Evolutionary conservation across 2,888 invertebrate genomes (phyloP).

Genomic region (Aporophyla nigra): DNA sequence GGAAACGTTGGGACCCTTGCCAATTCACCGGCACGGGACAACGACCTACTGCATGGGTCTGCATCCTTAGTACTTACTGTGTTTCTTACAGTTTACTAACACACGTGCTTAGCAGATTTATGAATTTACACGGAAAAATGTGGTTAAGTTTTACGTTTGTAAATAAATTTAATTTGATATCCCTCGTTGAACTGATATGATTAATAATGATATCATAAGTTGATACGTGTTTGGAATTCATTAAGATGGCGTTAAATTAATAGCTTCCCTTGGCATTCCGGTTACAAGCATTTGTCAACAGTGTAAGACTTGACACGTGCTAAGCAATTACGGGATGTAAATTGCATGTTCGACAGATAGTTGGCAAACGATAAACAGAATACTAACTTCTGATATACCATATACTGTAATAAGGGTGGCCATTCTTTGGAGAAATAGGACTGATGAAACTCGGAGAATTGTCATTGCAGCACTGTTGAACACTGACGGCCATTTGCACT

Average conservation of each 20-base stretch:
- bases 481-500: neutral
- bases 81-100: neutral
- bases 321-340: neutral
- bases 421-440: neutral
- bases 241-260: neutral
- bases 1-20: slow-evolving; percentile 9
- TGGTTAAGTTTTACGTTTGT: neutral
- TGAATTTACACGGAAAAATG: neutral
- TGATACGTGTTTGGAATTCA: neutral
- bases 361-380: neutral
- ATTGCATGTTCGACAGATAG: neutral
- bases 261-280: neutral
- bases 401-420: neutral
- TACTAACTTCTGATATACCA: neutral
- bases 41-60: slow-evolving; percentile 5
- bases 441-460: neutral
- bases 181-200: neutral
- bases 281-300: slow-evolving; percentile 3
- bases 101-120: neutral
- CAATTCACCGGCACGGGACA: neutral
- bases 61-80: slow-evolving; percentile 12
- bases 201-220: neutral
- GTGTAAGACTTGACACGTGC: neutral
- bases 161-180: neutral
- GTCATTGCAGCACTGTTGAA: neutral